phyloP scores from a whole-genome alignment of 35 echinoderm and acorn worm genomes.

The Apostichopus parvimensis region DNA sequence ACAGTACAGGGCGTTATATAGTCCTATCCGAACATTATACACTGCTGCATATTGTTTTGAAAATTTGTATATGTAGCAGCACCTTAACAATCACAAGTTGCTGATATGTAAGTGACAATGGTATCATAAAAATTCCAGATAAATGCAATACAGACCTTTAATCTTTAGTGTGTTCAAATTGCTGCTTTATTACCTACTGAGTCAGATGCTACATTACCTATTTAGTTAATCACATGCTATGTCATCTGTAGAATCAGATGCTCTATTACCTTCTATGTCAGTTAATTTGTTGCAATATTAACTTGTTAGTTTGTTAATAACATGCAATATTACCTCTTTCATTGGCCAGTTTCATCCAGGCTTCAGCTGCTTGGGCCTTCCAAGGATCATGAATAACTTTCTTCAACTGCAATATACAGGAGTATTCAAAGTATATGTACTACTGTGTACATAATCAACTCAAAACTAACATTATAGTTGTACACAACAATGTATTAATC shows the following conservation, averaged over 20 bases:
- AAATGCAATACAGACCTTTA: too few species aligned
- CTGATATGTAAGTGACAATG: not conserved
- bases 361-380: constrained; percentile 96
- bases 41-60: not conserved
- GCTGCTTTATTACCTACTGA: too few species aligned
- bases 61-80: constrained; percentile 6
- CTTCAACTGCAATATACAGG: constrained; percentile 45
- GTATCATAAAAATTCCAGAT: not conserved
- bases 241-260: not conserved
- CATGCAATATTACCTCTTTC: constrained; percentile 63
- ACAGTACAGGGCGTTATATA: too few species aligned
- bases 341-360: constrained; percentile 97
- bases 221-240: too few species aligned
- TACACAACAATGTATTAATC: too few species aligned
- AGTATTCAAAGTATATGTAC: not conserved
- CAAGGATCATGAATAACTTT: constrained; percentile 79
- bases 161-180: too few species aligned
- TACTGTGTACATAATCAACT: too few species aligned
- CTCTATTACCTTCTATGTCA: not conserved
- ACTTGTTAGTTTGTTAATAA: not conserved
- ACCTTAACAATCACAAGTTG: not conserved
- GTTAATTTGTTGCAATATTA: not conserved
- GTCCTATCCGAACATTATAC: too few species aligned
- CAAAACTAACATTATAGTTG: too few species aligned
- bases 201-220: too few species aligned